Evolutionary conservation across 2,888 invertebrate species (phyloP).

Genomic region (Herminia tarsipennalis): DNA sequence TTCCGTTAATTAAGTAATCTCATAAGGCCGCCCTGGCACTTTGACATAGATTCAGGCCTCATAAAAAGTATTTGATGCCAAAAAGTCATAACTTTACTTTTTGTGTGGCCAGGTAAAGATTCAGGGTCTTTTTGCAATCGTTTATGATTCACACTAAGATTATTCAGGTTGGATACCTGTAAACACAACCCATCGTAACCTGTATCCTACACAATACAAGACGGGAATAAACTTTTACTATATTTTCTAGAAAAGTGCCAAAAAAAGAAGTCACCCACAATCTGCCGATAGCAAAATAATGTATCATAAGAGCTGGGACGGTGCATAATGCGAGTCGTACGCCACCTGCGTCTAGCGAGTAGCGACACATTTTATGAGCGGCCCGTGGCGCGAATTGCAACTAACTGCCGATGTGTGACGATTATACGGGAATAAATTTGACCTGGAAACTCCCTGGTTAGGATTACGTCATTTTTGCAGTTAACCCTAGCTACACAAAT

Average conservation of each 20-base stretch:
- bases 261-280: slow-evolving; percentile 30
- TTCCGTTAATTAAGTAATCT: too few species aligned
- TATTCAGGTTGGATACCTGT: too few species aligned
- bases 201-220: too few species aligned
- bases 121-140: too few species aligned
- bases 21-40: too few species aligned
- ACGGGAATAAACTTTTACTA: not conserved
- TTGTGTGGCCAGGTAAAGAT: too few species aligned
- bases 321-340: slow-evolving; percentile 52
- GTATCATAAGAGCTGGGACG: slow-evolving; percentile 39
- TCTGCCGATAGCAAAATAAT: slow-evolving; percentile 41
- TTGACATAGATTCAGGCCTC: too few species aligned
- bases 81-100: too few species aligned
- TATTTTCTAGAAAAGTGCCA: not conserved
- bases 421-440: slow-evolving; percentile 42
- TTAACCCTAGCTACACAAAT: not conserved
- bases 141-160: too few species aligned
- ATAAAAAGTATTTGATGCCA: too few species aligned
- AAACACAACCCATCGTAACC: too few species aligned
- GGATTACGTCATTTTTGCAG: not conserved
- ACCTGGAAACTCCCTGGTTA: not conserved
- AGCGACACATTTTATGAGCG: slow-evolving; percentile 69
- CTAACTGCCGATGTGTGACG: slow-evolving; percentile 58
- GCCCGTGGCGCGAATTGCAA: slow-evolving; percentile 75
- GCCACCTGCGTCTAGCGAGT: slow-evolving; percentile 61